Conservation (phyloP, 2,113 vertebrate species). For the Maccullochella peelii region DNA sequence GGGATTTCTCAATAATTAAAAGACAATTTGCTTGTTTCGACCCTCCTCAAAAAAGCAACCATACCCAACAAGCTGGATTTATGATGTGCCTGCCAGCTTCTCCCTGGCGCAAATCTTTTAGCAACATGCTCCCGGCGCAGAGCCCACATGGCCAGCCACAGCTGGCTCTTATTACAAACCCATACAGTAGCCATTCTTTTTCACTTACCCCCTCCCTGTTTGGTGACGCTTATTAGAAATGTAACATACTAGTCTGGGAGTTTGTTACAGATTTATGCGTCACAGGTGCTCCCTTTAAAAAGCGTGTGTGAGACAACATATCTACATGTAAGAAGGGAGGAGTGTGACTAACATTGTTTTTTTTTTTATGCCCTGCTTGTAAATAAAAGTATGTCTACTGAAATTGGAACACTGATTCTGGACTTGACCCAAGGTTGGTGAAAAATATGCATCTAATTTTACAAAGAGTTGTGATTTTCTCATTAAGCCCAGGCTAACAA, state of each 20-base stretch:
- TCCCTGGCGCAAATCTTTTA: conserved; percentile 75
- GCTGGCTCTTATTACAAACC: conserved; percentile 93
- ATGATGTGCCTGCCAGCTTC: conserved; percentile 78
- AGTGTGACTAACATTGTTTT: conserved; percentile 11
- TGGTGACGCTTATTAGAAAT: conserved; percentile 93
- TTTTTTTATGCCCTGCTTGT: conserved; percentile 7
- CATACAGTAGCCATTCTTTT: conserved; percentile 94
- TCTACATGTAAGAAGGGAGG: conserved; percentile 6
- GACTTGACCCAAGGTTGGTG: conserved; percentile 3
- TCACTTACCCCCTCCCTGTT: conserved; percentile 86
- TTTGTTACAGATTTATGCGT: conserved; percentile 92
- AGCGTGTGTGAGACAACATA: conserved; percentile 53
- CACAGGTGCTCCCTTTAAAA: conserved; percentile 89
- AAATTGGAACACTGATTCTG: conserved; percentile 11
- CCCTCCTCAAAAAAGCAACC: conserved; percentile 56
- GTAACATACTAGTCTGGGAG: conserved; percentile 87
- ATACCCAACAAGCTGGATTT: conserved; percentile 79
- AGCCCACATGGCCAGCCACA: conserved; percentile 87
- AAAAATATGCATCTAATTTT: conserved; percentile 36
- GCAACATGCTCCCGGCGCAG: conserved; percentile 62
- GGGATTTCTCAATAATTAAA: conserved; percentile 71
- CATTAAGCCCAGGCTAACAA: background rate
- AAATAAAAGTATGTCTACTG: conserved; percentile 4
- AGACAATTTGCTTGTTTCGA: conserved; percentile 72
- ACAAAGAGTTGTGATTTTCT: conserved; percentile 18